Conservation (phyloP, 2,113 vertebrate genomes). For the Grantiella picta region DNA sequence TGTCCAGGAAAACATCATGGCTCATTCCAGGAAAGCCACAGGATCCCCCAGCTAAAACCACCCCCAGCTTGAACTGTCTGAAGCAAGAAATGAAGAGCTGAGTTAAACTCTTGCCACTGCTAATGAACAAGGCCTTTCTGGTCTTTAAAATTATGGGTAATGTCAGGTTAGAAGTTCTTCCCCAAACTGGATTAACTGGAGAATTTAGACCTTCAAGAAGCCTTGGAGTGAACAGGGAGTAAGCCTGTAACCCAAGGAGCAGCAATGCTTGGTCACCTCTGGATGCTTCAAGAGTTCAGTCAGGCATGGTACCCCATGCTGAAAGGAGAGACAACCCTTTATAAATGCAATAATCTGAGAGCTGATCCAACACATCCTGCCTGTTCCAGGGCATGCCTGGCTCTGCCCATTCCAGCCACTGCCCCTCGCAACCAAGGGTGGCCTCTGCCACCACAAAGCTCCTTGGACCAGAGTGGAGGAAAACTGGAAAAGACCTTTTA, state of each 20-base stretch:
- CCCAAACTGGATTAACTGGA: background rate
- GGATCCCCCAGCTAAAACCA: background rate
- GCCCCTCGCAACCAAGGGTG: accelerated
- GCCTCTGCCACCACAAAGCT: background rate
- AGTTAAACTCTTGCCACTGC: background rate
- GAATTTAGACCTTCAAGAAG: background rate
- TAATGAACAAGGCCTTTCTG: background rate
- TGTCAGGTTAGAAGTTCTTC: background rate
- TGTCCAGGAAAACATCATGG: background rate
- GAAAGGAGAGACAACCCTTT: background rate
- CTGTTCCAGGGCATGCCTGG: accelerated
- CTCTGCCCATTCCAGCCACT: background rate
- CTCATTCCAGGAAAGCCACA: background rate
- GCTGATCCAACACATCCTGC: background rate
- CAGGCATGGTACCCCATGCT: background rate
- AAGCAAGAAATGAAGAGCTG: background rate
- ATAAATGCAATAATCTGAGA: background rate
- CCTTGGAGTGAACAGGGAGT: background rate
- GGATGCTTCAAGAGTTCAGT: background rate
- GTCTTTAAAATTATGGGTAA: background rate
- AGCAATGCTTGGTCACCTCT: background rate
- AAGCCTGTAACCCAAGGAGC: background rate
- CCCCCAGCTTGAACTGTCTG: background rate
- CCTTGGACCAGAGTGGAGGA: background rate
- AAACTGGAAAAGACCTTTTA: background rate